A percentile compares a stretch with the other conserved stretches of the same genome.
These are phyloP conservation scores for Scaptomyza parva DNA, from an alignment of 2,888 invertebrate species.

Conservation along the genomic window DNA sequence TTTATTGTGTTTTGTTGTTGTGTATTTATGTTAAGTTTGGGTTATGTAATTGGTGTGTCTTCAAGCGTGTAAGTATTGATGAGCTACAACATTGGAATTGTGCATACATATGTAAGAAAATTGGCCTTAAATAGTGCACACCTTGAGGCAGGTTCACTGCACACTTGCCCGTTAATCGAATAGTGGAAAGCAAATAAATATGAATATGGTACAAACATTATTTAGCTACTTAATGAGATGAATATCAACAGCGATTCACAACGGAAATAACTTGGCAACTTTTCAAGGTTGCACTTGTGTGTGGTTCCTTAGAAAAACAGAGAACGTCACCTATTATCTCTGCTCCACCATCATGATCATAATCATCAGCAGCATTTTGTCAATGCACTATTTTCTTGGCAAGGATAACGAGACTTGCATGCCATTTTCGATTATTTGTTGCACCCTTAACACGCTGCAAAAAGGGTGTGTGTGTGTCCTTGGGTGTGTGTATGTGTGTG, in stretches of 20 bases:
- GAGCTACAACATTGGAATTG: conserved; percentile 13
- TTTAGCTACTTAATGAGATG: neutral
- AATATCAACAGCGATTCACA: neutral
- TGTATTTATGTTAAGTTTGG: conserved; percentile 4
- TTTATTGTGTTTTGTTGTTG: neutral
- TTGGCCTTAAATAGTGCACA: conserved; percentile 12
- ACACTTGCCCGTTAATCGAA: conserved; percentile 31
- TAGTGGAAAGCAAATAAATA: neutral
- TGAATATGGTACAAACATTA: no score
- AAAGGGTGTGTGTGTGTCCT: conserved; percentile 1
- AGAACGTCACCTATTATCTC: conserved; percentile 22
- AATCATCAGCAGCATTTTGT: conserved; percentile 21
- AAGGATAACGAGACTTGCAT: conserved; percentile 64
- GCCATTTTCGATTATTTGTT: conserved; percentile 60
- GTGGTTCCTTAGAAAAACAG: neutral
- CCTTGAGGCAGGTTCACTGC: conserved; percentile 50
- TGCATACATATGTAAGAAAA: conserved; percentile 8
- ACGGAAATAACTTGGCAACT: conserved; percentile 1
- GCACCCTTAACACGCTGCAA: conserved; percentile 1
- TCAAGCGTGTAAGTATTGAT: conserved; percentile 43
- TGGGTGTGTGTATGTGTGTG: neutral
- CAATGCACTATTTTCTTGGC: conserved; percentile 70
- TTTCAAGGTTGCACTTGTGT: conserved; percentile 33
- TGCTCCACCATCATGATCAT: conserved; percentile 8
- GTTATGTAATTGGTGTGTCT: conserved; percentile 6